Conservation (phyloP, 2,797 vertebrate species). For the Hafferia zeledoni region DNA sequence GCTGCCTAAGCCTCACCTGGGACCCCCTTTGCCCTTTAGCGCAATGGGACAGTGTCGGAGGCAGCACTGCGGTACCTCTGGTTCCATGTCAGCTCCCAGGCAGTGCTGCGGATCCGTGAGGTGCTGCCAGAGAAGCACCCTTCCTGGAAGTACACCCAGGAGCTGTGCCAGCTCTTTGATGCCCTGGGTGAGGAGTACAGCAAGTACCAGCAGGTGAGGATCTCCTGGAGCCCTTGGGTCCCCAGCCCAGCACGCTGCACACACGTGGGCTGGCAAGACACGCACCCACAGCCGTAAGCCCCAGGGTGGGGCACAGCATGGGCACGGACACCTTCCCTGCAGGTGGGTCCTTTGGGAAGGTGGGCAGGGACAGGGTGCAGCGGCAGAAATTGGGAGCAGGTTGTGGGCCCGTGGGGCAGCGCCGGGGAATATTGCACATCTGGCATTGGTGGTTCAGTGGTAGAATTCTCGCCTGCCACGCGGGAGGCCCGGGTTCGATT, state of each 20-base stretch:
- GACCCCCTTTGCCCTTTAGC: background rate
- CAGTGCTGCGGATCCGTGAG: slow-evolving; percentile 38
- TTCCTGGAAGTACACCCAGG: slow-evolving; percentile 65
- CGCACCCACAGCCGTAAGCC: accelerated
- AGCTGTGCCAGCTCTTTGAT: slow-evolving; percentile 52
- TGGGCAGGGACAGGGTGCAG: accelerated
- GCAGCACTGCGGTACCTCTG: slow-evolving; percentile 71
- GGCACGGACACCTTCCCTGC: accelerated
- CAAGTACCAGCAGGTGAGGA: slow-evolving; percentile 44
- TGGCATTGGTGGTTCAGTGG: slow-evolving; percentile 69
- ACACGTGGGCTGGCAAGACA: too few relatives aligned
- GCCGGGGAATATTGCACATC: accelerated
- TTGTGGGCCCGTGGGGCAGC: accelerated
- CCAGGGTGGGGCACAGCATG: accelerated
- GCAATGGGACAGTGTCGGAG: slow-evolving; percentile 45
- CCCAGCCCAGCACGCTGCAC: accelerated
- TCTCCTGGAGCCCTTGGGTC: background rate
- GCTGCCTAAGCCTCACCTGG: background rate
- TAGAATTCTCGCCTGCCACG: slow-evolving; percentile 70
- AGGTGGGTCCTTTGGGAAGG: accelerated
- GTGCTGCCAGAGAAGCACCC: slow-evolving; percentile 71
- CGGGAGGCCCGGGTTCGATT: slow-evolving; percentile 71
- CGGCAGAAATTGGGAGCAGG: accelerated
- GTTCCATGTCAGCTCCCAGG: slow-evolving; percentile 71
- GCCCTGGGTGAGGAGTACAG: slow-evolving; percentile 34